These are phyloP conservation scores for Sphaerolaimus hirsutus DNA, from an alignment of 2,888 invertebrate species.

Conservation along the genomic window DNA sequence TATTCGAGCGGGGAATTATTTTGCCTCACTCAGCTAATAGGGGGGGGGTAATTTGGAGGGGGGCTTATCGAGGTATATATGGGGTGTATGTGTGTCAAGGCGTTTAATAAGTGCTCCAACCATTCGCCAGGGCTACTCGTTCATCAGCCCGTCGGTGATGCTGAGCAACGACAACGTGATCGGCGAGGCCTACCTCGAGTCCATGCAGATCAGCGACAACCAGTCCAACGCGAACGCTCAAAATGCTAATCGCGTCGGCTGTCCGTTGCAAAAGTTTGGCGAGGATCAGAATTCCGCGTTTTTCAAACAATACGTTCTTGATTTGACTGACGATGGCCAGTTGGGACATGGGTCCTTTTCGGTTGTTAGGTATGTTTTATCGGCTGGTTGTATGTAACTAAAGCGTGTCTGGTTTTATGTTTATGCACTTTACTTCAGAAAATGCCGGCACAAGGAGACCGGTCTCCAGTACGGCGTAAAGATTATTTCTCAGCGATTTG, in stretches of 20 bases:
- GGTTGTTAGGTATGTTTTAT: slow-evolving; percentile 37
- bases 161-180: slow-evolving; percentile 44
- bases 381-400: background rate
- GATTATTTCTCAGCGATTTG: slow-evolving; percentile 42
- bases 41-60: no score
- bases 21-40: background rate
- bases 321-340: slow-evolving; percentile 39
- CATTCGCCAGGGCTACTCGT: slow-evolving; percentile 55
- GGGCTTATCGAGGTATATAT: no score
- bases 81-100: background rate
- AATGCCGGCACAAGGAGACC: slow-evolving; percentile 48
- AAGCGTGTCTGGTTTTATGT: background rate
- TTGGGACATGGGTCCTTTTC: slow-evolving; percentile 72
- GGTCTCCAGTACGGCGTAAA: slow-evolving; percentile 62
- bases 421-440: slow-evolving; percentile 29
- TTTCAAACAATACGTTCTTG: slow-evolving; percentile 56
- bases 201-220: background rate
- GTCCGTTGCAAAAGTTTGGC: slow-evolving; percentile 3
- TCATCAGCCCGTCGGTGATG: slow-evolving; percentile 68
- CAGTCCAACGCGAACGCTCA: background rate
- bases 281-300: slow-evolving; percentile 47
- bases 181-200: slow-evolving; percentile 38
- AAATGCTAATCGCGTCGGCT: background rate
- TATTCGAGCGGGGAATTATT: no score
- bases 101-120: background rate